Percentiles rank a stretch among this genome's conserved stretches.
Conservation (phyloP, 1,140 invertebrate species). For the Popillia japonica region DNA sequence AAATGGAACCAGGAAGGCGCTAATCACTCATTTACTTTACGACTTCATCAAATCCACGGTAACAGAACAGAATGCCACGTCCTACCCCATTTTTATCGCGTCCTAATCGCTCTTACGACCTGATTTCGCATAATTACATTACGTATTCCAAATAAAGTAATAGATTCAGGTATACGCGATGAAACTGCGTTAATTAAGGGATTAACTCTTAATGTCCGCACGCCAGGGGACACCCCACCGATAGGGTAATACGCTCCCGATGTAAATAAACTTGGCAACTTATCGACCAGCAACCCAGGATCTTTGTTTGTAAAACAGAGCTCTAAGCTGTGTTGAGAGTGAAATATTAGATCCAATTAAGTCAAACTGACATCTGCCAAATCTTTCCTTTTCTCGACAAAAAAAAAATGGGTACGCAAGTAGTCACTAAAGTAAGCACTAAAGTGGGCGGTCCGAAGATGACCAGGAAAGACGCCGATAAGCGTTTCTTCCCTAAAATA, state of each 20-base stretch:
- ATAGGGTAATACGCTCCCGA: constrained; percentile 8
- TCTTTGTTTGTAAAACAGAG: no score
- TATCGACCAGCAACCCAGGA: background rate
- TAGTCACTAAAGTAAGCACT: background rate
- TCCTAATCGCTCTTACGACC: background rate
- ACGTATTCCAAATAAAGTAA: background rate
- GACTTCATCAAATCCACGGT: no score
- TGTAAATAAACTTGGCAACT: background rate
- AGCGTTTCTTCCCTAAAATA: background rate
- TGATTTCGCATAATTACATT: background rate
- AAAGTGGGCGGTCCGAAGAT: background rate
- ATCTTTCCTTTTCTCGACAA: background rate
- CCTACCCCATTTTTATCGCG: background rate
- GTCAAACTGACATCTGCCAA: background rate
- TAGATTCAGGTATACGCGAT: background rate
- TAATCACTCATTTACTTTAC: no score
- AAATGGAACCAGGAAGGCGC: no score
- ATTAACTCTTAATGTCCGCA: constrained; percentile 4
- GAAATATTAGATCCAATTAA: background rate
- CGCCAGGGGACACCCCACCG: background rate
- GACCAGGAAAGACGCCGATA: background rate
- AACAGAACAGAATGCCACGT: background rate
- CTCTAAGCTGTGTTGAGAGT: no score
- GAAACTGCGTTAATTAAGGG: constrained; percentile 7
- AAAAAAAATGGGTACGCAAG: background rate